Percentiles rank a stretch among this genome's conserved stretches.
Conservation (phyloP, 2,888 invertebrate genomes). For the Napeogenes sylphis region DNA sequence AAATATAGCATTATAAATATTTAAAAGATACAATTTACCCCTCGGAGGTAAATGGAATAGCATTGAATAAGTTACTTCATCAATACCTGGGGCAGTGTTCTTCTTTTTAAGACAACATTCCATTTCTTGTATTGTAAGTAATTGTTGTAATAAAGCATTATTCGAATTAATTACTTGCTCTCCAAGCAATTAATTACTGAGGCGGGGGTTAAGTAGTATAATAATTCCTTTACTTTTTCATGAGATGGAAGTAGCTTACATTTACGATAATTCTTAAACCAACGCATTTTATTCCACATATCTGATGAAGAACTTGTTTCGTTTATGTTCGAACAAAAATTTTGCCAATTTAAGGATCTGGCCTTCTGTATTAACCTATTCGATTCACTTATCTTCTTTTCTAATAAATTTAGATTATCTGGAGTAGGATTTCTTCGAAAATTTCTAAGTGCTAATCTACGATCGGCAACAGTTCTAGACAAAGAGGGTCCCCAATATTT, state of each 20-base stretch:
- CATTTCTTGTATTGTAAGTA: slow-evolving; percentile 6
- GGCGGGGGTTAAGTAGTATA: no score
- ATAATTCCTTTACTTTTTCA: no score
- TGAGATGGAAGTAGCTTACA: no score
- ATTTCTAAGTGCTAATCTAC: slow-evolving; percentile 14
- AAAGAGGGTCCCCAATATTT: slow-evolving; percentile 19
- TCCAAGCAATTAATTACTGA: neutral
- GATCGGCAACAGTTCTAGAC: slow-evolving; percentile 20
- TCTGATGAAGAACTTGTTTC: slow-evolving; percentile 2
- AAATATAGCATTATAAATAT: no score
- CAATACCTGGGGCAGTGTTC: no score
- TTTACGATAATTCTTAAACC: slow-evolving; percentile 9
- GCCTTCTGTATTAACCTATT: slow-evolving; percentile 9
- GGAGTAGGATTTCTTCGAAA: slow-evolving; percentile 25
- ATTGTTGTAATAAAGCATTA: neutral
- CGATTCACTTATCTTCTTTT: slow-evolving; percentile 12
- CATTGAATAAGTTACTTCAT: no score
- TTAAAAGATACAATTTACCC: no score
- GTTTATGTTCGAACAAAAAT: slow-evolving; percentile 17
- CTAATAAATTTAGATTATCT: slow-evolving; percentile 5
- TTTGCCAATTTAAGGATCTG: slow-evolving; percentile 4
- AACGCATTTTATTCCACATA: slow-evolving; percentile 12
- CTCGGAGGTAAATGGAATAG: no score
- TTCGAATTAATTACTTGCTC: neutral
- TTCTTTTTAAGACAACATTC: slow-evolving; percentile 2